Percentiles rank a stretch among this genome's conserved stretches.
Evolutionary conservation across 2,797 vertebrate genomes (phyloP).

Genomic region (Salarias fasciatus): DNA sequence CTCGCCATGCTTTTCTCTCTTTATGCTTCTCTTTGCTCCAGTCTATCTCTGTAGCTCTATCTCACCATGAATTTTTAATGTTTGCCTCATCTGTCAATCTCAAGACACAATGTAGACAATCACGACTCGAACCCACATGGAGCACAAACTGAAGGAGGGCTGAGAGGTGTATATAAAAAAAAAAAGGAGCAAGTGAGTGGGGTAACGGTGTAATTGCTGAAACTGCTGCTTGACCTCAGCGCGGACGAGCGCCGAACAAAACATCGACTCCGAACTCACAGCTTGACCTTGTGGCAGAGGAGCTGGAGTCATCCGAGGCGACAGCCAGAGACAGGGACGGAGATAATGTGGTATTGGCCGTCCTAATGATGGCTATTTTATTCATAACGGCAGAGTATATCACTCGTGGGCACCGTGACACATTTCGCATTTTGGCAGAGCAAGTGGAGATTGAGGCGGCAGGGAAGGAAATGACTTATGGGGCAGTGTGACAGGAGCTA

Average conservation of each 20-base stretch:
- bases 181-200: constrained; percentile 7
- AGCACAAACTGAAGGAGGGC: constrained; percentile 41
- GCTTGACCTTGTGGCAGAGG: constrained; percentile 53
- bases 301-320: background rate
- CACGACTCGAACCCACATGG: constrained; percentile 31
- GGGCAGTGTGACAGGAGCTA: constrained; percentile 67
- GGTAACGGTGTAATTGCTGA: constrained; percentile 29
- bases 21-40: background rate
- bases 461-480: constrained; percentile 66
- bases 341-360: constrained; percentile 60
- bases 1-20: background rate
- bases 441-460: constrained; percentile 68
- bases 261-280: constrained; percentile 45
- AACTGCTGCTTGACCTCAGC: constrained; percentile 43
- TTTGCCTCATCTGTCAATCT: constrained; percentile 46
- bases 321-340: constrained; percentile 27
- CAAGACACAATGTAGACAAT: constrained; percentile 49
- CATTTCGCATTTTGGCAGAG: constrained; percentile 65
- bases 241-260: constrained; percentile 44
- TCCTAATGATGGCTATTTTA: constrained; percentile 77
- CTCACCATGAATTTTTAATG: constrained; percentile 59
- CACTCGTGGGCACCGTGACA: constrained; percentile 68
- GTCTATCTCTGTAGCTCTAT: constrained; percentile 14
- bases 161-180: constrained; percentile 17
- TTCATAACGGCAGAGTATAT: constrained; percentile 79